Evolutionary conservation across 1,140 invertebrate genomes (phyloP), one percentile per base, ranked within the genome.

Genomic region (Rhopalosiphum padi): DNA sequence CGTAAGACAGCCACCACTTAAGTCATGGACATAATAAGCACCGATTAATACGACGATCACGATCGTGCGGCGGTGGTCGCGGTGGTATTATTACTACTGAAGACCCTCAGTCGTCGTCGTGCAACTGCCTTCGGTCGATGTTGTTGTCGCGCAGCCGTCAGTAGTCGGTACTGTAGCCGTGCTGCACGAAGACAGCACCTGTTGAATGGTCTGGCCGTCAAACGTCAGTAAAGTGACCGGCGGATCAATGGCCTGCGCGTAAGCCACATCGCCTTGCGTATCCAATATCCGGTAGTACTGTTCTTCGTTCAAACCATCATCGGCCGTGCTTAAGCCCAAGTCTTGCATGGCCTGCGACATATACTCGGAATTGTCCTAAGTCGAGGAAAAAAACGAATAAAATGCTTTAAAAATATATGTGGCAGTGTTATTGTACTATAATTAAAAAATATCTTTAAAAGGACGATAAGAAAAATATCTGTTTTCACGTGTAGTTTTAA

Each of bases 221-320:
- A 93, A 85, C 4, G 91, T n/a, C 6, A 92, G n/a, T 35, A 83
- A 22, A 1, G 91, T 1, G 30, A 85, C 46, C 23, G 91, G 82
- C 18, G 91, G 35, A 55, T 93, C 91, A 15, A 93, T 93, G n/a
- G 82, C 82, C 25, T 93, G 91, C 0, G 82, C 91, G 35, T 85
- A 93, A 37, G 91, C 91, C n/a, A 93, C 91, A 18, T 93, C 91
- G 0, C 91, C 91, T 18, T 93, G 91, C 23, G 91, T 93, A 5
- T 93, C 82, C 68, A 93, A 30, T 85, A 93, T 93, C n/a, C 82
- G 91, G 18, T 93, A 93, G 37, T 53, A 93, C 48, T 93, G 91
- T 3, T 93, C 91, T 18, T 93, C 91, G 23, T 92, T 92, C 35
- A 92, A 22, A 35, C 25, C 23, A 0, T 86, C 82, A 23, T 86